Evolutionary conservation across 2,113 vertebrate genomes (phyloP), one percentile per base, ranked within the genome.

Genomic region (Atractosteus spatula): DNA sequence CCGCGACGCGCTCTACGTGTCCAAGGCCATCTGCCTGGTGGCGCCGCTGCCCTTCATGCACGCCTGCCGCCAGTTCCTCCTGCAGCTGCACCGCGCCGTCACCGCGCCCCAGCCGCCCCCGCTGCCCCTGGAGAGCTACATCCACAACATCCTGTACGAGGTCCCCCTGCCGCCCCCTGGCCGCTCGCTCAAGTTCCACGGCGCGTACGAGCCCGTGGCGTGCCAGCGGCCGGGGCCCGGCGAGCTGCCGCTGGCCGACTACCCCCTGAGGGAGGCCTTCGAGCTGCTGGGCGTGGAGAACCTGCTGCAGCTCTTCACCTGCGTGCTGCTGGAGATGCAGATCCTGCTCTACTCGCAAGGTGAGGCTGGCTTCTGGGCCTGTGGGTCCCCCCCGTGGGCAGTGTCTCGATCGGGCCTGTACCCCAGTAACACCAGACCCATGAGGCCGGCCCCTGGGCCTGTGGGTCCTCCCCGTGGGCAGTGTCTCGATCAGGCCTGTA

Each of bases 261-360:
- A 94, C 77, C 93, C 97, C 0, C 92, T 99, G 10, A 89, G 94
- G 8, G 95, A 97, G 79, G 91, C 91, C 2, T 95, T 97, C 0
- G 92, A 94, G 71, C 86, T 99, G 57, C 88, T 99, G 76, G 97
- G 97, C 0, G 83, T 97, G 68, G 96, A 99, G 80, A 98, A 96
- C 78, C 88, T 99, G 79, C 94, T 99, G 45, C 96, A 96, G 75
- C 91, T 98, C n/a, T 96, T 99, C 61, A 98, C 96, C 12, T 99
- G 97, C 0, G 93, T 94, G 13, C 93, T 99, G n/a, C 86, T 99
- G 78, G 97, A 99, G 87, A 98, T 96, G 89, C 97, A 99, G 83
- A 94, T 98, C 79, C 93, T 99, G 57, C 93, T 99, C 42, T 99
- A 94, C 84, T 99, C 97, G 8, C 94, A 97, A 88, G 97, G 97